Conservation (phyloP, 1,140 invertebrate species). For the Brachionus koreanus region DNA sequence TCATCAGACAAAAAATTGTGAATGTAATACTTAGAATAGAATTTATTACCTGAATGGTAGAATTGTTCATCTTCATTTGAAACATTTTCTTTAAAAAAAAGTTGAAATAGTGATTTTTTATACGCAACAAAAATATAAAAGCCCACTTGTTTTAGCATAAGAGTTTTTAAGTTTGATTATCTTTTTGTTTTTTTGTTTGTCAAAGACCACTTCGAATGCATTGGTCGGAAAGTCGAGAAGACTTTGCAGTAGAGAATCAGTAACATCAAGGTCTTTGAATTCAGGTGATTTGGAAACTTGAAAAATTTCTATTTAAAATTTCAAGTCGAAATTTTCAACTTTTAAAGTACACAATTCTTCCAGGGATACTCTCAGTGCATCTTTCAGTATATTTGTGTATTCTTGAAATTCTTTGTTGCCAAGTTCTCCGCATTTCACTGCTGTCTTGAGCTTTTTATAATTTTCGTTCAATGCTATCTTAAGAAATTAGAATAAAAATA, state of each 20-base stretch:
- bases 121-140: not conserved
- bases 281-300: slow-evolving; percentile 18
- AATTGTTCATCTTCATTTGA: not conserved
- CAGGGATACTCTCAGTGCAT: slow-evolving; percentile 4
- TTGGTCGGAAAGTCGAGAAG: not conserved
- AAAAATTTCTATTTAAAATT: not conserved
- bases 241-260: not conserved
- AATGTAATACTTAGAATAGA: not conserved
- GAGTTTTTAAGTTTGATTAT: slow-evolving; percentile 9
- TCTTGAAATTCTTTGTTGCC: not conserved
- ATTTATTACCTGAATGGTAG: not conserved
- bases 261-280: not conserved
- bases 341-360: slow-evolving; percentile 22
- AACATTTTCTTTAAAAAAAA: not conserved
- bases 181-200: slow-evolving; percentile 13
- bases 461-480: slow-evolving; percentile 40
- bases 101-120: not conserved
- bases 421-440: not conserved
- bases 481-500: too few species aligned
- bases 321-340: not conserved
- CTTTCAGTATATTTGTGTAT: slow-evolving; percentile 2
- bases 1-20: not conserved
- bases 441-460: slow-evolving; percentile 16
- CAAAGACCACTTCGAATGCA: not conserved
- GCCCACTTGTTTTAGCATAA: not conserved